A percentile compares a stretch with the other conserved stretches of the same genome.
These are phyloP conservation scores for Saturnia japonica DNA, from an alignment of 2,888 invertebrate species.

Conservation along the genomic window DNA sequence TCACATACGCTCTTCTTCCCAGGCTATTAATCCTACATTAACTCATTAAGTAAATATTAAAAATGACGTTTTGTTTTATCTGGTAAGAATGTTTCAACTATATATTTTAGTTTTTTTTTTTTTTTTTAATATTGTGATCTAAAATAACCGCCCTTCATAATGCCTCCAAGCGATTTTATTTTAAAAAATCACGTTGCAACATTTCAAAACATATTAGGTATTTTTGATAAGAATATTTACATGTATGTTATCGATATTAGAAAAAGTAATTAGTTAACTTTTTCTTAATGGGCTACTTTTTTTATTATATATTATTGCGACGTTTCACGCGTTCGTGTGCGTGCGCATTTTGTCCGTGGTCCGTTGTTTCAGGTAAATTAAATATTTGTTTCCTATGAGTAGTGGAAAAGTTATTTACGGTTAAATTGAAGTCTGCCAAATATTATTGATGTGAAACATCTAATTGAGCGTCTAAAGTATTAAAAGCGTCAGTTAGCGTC, in stretches of 20 bases:
- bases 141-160: not conserved
- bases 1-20: too few species aligned
- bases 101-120: not conserved
- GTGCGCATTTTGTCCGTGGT: not conserved
- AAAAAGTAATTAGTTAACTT: not conserved
- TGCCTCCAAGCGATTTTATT: not conserved
- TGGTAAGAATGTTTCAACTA: not conserved
- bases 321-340: not conserved
- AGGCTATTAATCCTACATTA: too few species aligned
- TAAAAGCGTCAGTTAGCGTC: too few species aligned
- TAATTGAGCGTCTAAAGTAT: too few species aligned
- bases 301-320: not conserved
- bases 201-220: not conserved
- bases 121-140: not conserved
- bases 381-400: not conserved
- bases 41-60: too few species aligned
- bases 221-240: not conserved
- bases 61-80: too few species aligned
- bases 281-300: not conserved
- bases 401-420: not conserved
- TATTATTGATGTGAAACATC: not conserved
- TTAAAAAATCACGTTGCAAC: conserved; percentile 4
- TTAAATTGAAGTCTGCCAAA: not conserved
- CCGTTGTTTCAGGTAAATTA: not conserved
- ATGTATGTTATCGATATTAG: not conserved